phyloP scores from a whole-genome alignment of 2,797 vertebrate species.

The Myioborus melanocephalus region DNA sequence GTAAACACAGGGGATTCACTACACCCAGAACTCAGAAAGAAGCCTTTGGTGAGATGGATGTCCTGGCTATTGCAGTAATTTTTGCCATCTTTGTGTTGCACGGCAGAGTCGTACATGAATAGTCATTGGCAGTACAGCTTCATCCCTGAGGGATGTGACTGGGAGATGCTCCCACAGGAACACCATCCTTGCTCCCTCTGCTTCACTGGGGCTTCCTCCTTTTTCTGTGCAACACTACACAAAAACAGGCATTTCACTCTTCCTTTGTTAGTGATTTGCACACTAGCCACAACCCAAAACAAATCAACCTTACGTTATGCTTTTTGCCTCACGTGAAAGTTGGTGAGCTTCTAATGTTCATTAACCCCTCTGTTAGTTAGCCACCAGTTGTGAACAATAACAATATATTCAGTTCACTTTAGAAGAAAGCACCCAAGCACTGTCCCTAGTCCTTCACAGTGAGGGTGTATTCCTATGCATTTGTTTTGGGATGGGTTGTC shows the following conservation, averaged over 20 bases:
- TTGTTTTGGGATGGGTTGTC: background rate
- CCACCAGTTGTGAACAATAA: background rate
- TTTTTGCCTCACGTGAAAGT: background rate
- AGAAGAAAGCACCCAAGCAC: background rate
- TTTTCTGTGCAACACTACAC: background rate
- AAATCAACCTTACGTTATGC: background rate
- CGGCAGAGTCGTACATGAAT: background rate
- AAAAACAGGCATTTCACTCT: background rate
- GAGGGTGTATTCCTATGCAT: background rate
- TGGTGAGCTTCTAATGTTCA: background rate
- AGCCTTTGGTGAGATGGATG: background rate
- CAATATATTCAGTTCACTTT: background rate
- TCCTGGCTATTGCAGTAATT: background rate
- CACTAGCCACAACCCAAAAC: background rate
- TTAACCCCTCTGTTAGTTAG: background rate
- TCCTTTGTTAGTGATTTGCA: background rate
- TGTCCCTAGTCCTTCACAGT: background rate
- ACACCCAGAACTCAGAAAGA: background rate
- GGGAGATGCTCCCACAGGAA: background rate
- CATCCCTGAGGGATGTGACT: background rate
- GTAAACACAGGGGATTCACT: slow-evolving; percentile 38
- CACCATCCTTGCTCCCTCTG: background rate
- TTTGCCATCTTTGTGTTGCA: background rate
- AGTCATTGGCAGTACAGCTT: background rate
- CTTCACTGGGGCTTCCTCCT: background rate